Percentiles rank a stretch among this genome's conserved stretches.
phyloP scores from a whole-genome alignment of 2,888 invertebrate genomes.

The Criorhina ranunculi region DNA sequence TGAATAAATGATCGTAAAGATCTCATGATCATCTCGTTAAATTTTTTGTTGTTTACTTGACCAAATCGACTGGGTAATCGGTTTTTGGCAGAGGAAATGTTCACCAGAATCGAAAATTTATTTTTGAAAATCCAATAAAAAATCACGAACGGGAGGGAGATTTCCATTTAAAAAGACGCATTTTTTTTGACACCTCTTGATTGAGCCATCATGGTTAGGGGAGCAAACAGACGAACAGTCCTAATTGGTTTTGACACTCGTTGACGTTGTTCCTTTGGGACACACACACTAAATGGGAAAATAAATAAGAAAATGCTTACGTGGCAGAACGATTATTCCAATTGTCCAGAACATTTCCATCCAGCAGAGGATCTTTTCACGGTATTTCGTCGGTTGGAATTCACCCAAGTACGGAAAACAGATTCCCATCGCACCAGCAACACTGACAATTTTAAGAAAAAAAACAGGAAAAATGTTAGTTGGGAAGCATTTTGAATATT shows the following conservation, averaged over 20 bases:
- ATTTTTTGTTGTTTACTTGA: conserved; percentile 35
- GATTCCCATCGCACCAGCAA: conserved; percentile 93
- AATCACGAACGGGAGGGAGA: conserved; percentile 34
- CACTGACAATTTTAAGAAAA: conserved; percentile 85
- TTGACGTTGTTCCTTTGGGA: conserved; percentile 30
- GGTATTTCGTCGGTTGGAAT: conserved; percentile 91
- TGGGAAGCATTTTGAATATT: neutral
- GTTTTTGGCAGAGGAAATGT: neutral
- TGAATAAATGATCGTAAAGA: conserved; percentile 16
- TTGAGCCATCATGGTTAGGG: conserved; percentile 77
- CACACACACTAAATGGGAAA: conserved; percentile 43
- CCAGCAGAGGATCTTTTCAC: conserved; percentile 93
- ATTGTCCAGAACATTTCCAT: conserved; percentile 94
- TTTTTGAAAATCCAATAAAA: conserved; percentile 39
- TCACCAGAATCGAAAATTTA: too few relatives aligned
- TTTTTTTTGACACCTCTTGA: conserved; percentile 69
- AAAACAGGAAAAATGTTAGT: conserved; percentile 24
- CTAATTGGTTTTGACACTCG: conserved; percentile 62
- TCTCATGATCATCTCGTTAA: conserved; percentile 52
- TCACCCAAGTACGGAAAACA: conserved; percentile 93
- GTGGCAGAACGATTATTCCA: conserved; percentile 90
- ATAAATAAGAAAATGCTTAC: conserved; percentile 85
- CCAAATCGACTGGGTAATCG: conserved; percentile 33
- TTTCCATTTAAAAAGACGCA: conserved; percentile 48
- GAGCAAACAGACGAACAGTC: conserved; percentile 31